Evolutionary conservation across 2,888 invertebrate species (phyloP).

Genomic region (Tuberolachnus salignus): DNA sequence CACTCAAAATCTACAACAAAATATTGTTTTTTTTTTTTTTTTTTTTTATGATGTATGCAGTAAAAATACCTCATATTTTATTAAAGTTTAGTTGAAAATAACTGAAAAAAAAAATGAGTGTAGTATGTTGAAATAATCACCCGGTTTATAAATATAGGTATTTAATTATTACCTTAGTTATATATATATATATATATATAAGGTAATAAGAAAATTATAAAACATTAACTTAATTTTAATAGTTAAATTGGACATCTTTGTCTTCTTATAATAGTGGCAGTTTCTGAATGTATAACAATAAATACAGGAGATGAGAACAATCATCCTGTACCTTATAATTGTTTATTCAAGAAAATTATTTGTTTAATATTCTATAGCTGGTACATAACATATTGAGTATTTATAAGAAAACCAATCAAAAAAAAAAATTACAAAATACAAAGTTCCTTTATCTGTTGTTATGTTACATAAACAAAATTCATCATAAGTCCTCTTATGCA

Average conservation of each 20-base stretch:
- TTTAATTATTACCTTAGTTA: not conserved
- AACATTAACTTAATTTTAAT: constrained; percentile 46
- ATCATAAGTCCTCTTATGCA: constrained; percentile 10
- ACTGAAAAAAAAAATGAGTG: too few species aligned
- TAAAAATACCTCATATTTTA: too few species aligned
- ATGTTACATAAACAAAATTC: not conserved
- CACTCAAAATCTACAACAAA: too few species aligned
- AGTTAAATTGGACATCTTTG: constrained; percentile 27
- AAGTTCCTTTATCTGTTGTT: not conserved
- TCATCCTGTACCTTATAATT: constrained; percentile 5
- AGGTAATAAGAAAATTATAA: constrained; percentile 27
- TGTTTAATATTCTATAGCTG: not conserved
- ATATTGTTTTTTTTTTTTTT: too few species aligned
- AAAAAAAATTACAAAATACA: not conserved
- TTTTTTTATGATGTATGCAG: too few species aligned
- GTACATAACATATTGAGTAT: constrained; percentile 6
- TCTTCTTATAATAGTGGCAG: constrained; percentile 51
- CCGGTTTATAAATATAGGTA: not conserved
- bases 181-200: constrained; percentile 2
- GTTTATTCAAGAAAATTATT: constrained; percentile 19
- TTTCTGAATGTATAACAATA: constrained; percentile 36
- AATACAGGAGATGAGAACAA: constrained; percentile 31
- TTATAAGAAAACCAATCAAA: not conserved
- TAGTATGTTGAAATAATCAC: too few species aligned
- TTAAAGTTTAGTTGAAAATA: too few species aligned